These are phyloP conservation scores for Tympanoctomys barrerae DNA, from an alignment of 2,797 vertebrate genomes.

Conservation along the genomic window DNA sequence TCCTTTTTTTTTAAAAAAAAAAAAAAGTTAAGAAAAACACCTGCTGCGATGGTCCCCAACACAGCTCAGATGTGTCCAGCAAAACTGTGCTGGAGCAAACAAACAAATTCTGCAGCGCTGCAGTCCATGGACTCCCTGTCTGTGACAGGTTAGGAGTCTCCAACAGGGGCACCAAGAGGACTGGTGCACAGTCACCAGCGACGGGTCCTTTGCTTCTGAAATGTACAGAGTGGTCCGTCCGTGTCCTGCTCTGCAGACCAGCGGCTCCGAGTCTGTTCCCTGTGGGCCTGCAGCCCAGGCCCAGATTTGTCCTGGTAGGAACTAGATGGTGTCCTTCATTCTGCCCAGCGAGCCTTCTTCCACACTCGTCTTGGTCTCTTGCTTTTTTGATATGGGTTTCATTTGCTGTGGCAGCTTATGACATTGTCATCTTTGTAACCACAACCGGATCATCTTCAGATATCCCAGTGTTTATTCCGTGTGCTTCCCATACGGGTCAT, in stretches of 20 bases:
- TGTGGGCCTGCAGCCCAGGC: neutral
- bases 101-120: neutral
- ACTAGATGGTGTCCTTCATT: neutral
- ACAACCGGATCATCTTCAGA: neutral
- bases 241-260: neutral
- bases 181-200: neutral
- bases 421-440: neutral
- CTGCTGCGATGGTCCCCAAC: constrained; percentile 84
- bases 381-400: neutral
- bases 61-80: constrained; percentile 57
- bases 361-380: neutral
- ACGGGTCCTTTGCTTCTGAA: neutral
- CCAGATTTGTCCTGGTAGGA: neutral
- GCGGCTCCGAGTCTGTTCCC: neutral
- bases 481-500: neutral
- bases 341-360: constrained; percentile 24
- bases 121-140: neutral
- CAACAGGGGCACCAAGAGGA: neutral
- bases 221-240: neutral
- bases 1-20: constrained; percentile 53
- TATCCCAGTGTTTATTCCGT: neutral
- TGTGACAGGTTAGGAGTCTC: constrained; percentile 21
- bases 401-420: neutral
- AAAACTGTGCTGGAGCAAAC: constrained; percentile 61
- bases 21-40: constrained; percentile 89